Evolutionary conservation across 2,888 invertebrate species (phyloP), one percentile per base, ranked within the genome.

Genomic region (Orgyia antiqua): DNA sequence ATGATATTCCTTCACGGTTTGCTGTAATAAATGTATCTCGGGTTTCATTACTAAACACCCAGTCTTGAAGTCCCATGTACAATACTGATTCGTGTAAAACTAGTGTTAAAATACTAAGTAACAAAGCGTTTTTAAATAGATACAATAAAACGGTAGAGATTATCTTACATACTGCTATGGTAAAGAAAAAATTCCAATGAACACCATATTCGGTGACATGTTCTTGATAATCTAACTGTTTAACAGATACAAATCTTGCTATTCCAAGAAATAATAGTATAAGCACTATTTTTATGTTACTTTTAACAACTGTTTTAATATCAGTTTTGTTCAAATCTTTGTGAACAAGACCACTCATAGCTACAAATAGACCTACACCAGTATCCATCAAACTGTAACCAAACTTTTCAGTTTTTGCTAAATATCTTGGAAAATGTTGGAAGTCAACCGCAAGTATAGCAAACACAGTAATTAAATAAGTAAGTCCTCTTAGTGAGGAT

Each of bases 121-220:
- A 37, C 27, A 91, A 76, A 11, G 91, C 68, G 26, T 86, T 70
- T 18, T 83, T 71, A 1, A 91, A 68, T 6, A 88, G 67, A 27
- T 76, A 87, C 25, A 93, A 73, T 23, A 93, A 55, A 5, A 91
- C 43, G 0, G 90, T 90, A 20, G 92, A 91, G 10, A 93, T 59
- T 1, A 95, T 66, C 76, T 95, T 96, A 10, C 96, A 92, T 21
- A 92, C 76, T 2, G 95, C 96, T 33, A 99, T 78, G 0, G 98
- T 98, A 47, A 97, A 92, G 73, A 99, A 99, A 69, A 99, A 99
- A 76, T 99, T 99, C 95, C 98, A 97, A 71, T 99, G 98, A 0
- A 93, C 89, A 0, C 99, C 99, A 86, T 99, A 99, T 70, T 99
- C 99, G 0, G 93, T 90, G 0, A 94, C 90, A 69, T 96, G 94